Evolutionary conservation across 2,888 invertebrate species (phyloP).

Genomic region (Cordilura impudica): DNA sequence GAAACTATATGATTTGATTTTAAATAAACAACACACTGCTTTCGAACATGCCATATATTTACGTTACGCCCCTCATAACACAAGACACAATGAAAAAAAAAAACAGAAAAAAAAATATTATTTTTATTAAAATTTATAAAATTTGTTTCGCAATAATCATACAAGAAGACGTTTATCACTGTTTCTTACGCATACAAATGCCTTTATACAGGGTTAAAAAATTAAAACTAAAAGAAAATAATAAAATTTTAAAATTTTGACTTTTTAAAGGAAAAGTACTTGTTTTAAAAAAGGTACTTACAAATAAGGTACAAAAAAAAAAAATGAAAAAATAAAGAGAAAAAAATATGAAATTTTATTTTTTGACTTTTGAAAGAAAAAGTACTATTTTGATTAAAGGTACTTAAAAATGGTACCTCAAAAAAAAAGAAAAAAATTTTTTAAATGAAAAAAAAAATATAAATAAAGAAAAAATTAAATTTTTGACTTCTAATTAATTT

Average conservation of each 20-base stretch:
- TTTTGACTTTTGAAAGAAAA: too few relatives aligned
- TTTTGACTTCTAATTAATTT: too few relatives aligned
- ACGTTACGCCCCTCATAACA: slow-evolving; percentile 61
- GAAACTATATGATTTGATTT: neutral
- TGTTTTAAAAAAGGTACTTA: neutral
- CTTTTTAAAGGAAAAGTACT: neutral
- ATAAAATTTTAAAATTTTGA: too few relatives aligned
- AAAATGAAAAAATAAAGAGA: neutral
- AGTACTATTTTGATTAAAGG: too few relatives aligned
- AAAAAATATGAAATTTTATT: too few relatives aligned
- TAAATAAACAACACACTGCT: slow-evolving; percentile 47
- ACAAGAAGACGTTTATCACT: neutral
- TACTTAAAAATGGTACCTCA: too few relatives aligned
- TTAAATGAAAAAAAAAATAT: too few relatives aligned
- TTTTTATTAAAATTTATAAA: neutral
- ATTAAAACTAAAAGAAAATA: neutral
- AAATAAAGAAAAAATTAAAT: too few relatives aligned
- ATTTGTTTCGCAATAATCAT: neutral
- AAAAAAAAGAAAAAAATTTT: too few relatives aligned
- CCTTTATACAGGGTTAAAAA: slow-evolving; percentile 51
- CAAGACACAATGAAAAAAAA: slow-evolving; percentile 48
- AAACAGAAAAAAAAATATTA: neutral
- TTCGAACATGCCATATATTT: slow-evolving; percentile 58
- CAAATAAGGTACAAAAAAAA: neutral
- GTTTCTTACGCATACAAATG: slow-evolving; percentile 29